These are phyloP conservation scores for Drosophila longiperda DNA, from an alignment of 2,888 invertebrate species.

Conservation along the genomic window DNA sequence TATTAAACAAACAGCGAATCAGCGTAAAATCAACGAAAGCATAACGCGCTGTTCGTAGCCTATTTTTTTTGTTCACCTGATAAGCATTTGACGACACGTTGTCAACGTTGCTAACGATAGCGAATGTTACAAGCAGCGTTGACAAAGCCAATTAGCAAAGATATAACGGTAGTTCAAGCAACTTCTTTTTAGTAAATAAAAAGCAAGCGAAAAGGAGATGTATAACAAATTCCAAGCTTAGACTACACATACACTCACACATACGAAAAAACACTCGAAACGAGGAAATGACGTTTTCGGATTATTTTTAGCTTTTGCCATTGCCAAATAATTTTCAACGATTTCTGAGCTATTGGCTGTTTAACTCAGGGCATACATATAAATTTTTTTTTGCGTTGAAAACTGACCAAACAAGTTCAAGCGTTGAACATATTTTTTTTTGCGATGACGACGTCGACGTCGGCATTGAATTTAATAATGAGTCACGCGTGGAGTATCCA, in stretches of 20 bases:
- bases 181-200: constrained; percentile 67
- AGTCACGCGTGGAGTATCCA: constrained; percentile 48
- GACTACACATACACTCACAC: constrained; percentile 1
- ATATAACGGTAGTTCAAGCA: constrained; percentile 73
- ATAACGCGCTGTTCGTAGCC: constrained; percentile 30
- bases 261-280: constrained; percentile 27
- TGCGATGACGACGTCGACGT: constrained; percentile 26
- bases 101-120: constrained; percentile 51
- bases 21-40: constrained; percentile 37
- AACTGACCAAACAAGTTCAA: constrained; percentile 64
- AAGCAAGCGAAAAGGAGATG: constrained; percentile 49
- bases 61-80: constrained; percentile 26
- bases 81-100: constrained; percentile 40
- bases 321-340: constrained; percentile 63
- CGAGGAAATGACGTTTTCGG: constrained; percentile 75
- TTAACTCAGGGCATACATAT: constrained; percentile 14
- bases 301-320: constrained; percentile 69
- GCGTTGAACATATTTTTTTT: constrained; percentile 32
- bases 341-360: constrained; percentile 50
- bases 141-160: constrained; percentile 70
- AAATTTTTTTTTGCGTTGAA: constrained; percentile 30
- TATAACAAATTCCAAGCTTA: constrained; percentile 49
- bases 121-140: constrained; percentile 42
- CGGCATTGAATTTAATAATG: constrained; percentile 59
- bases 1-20: constrained; percentile 44